Base-by-base conservation (phyloP, 2,113 vertebrate genomes). In the Lampris incognitus region DNA sequence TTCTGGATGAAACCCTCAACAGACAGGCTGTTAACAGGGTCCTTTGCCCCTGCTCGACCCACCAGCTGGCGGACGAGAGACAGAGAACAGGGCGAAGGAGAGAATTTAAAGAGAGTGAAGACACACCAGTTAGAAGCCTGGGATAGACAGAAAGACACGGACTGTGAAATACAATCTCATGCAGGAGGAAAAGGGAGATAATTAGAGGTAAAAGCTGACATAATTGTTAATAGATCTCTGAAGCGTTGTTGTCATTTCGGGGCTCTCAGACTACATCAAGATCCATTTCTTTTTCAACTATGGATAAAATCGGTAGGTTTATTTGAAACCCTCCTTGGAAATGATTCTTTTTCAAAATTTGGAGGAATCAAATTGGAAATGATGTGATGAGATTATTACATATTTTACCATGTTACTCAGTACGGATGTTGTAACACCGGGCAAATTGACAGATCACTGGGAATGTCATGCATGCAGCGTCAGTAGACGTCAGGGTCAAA, bases 1-100 rank as follows among this genome's bases (percentile, higher is more conserved):
- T 97, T 99, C 96, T 97, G 97, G 76, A 95, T 93, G 93, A 98
- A 97, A 92, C 95, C 95, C 88, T 99, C 98, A 92, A 97, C 94
- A 95, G 95, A 95, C 87, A 94, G 94, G 92, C 94, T 94, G 92
- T 92, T 94, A 91, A 94, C 92, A 64, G 94, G 89, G 84, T 97
- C 96, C 81, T 95, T 93, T 85, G 92, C 93, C 84, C 92, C 92
- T 79, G 93, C 93, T 84, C 94, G 94, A 90, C 89, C 93, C 94
- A 89, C 92, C 93, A 80, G 85, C 92, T 94, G 90, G 83, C 81
- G 91, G 37, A 67, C 69, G 71, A 36, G 10, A 77, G 56, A 71
- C 76, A 87, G 75, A 87, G 50, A 73, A 57, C 48, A 57, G 61
- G n/a, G 37, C 49, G 61, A 69, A 63, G 74, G 72, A 88, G 79